Evolutionary conservation across 2,113 vertebrate species (phyloP).

Genomic region (Oreotrochilus melanogaster): DNA sequence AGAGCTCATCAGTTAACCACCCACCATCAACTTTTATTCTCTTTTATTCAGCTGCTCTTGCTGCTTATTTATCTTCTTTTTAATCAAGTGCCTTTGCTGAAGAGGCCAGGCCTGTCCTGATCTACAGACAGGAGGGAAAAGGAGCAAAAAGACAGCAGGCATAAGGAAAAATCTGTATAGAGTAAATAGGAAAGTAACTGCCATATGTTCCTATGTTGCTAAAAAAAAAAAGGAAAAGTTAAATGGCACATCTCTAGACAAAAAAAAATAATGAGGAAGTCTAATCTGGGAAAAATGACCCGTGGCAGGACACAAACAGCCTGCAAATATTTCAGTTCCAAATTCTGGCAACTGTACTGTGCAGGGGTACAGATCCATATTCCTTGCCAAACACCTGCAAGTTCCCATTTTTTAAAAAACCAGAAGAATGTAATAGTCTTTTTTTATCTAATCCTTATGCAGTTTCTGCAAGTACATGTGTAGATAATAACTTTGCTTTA

Average conservation of each 20-base stretch:
- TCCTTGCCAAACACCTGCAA: not conserved
- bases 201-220: not conserved
- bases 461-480: not conserved
- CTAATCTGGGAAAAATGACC: not conserved
- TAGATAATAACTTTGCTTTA: not conserved
- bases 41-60: not conserved
- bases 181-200: not conserved
- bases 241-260: not conserved
- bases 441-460: not conserved
- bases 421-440: not conserved
- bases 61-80: not conserved
- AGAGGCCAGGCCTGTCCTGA: not conserved
- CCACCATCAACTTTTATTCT: not conserved
- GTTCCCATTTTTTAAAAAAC: not conserved
- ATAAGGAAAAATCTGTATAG: not conserved
- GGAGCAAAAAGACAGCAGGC: not conserved
- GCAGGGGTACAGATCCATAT: not conserved
- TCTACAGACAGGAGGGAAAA: not conserved
- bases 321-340: not conserved
- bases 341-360: not conserved
- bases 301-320: not conserved
- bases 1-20: not conserved
- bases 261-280: not conserved
- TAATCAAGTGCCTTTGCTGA: not conserved
- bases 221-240: constrained; percentile 15